A percentile compares a stretch with the other conserved stretches of the same genome.
These are phyloP conservation scores for Dicrurus megarhynchus DNA, from an alignment of 2,113 vertebrate genomes.

Conservation along the genomic window DNA sequence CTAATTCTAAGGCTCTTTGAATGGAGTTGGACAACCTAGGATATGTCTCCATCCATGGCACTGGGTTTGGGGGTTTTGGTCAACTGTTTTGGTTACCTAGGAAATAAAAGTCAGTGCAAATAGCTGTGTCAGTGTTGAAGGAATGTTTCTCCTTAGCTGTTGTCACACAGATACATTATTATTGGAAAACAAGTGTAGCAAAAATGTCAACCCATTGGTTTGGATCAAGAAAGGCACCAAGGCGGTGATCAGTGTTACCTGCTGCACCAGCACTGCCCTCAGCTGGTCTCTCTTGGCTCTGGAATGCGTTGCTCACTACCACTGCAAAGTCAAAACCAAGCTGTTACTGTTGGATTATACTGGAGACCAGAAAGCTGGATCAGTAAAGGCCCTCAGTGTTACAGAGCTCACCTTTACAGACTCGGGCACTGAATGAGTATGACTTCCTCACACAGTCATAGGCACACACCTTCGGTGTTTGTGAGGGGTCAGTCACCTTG, in stretches of 20 bases:
- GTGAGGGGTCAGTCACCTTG: background rate
- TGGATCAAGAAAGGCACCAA: background rate
- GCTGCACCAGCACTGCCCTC: accelerated
- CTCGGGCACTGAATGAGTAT: background rate
- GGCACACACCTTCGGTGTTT: too few relatives aligned
- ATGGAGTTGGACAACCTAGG: background rate
- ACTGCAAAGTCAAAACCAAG: background rate
- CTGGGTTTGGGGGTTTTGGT: background rate
- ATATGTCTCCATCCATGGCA: background rate
- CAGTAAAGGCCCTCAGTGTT: background rate
- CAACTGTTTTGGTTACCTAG: background rate
- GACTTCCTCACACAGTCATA: background rate
- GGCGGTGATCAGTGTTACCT: background rate
- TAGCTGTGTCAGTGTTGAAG: background rate
- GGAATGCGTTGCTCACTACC: background rate
- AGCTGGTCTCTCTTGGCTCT: background rate
- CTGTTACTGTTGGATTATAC: background rate
- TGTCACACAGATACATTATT: background rate
- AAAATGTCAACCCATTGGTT: background rate
- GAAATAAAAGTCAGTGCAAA: background rate
- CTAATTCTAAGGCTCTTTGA: background rate
- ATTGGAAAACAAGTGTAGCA: background rate
- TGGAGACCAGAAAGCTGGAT: background rate
- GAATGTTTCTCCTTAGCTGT: background rate
- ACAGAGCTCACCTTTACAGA: background rate